Conservation (phyloP, 2,113 vertebrate species). For the Tachysurus vachellii region DNA sequence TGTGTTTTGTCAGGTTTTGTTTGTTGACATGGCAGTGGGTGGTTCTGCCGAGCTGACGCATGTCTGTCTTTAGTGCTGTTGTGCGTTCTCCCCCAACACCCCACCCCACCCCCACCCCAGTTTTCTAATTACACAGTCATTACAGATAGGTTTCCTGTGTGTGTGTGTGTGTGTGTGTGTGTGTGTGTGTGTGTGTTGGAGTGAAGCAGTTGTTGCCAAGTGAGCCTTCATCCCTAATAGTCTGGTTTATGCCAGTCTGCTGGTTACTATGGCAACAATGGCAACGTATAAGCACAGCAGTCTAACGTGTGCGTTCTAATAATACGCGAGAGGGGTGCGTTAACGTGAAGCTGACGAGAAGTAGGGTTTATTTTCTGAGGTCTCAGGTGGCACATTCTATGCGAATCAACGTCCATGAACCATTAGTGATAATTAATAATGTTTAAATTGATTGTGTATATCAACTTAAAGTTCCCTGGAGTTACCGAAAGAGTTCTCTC, state of each 20-base stretch:
- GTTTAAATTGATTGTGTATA: not conserved
- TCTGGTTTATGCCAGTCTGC: conserved; percentile 45
- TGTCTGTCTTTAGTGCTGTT: conserved; percentile 18
- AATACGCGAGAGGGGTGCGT: not conserved
- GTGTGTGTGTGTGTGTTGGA: not conserved
- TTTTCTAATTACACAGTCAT: conserved; percentile 55
- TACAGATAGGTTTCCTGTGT: conserved; percentile 43
- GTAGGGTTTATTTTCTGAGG: not conserved
- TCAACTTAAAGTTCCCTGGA: not conserved
- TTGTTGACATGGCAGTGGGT: not conserved
- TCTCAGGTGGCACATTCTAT: not conserved
- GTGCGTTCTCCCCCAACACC: not conserved
- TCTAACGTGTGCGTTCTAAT: not conserved
- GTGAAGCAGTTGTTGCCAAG: conserved; percentile 22
- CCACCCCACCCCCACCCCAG: too few species aligned
- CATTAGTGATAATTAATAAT: not conserved
- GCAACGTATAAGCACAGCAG: conserved; percentile 23
- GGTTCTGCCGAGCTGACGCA: not conserved
- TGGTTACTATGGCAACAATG: conserved; percentile 41
- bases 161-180: conserved; percentile 6
- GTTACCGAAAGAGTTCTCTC: not conserved
- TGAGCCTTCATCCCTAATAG: conserved; percentile 41
- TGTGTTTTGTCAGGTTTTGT: conserved; percentile 11
- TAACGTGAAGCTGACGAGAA: not conserved
- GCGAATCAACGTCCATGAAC: not conserved